Base-by-base conservation (phyloP, 1,140 invertebrate species). In the Carcinoscorpius rotundicauda region DNA sequence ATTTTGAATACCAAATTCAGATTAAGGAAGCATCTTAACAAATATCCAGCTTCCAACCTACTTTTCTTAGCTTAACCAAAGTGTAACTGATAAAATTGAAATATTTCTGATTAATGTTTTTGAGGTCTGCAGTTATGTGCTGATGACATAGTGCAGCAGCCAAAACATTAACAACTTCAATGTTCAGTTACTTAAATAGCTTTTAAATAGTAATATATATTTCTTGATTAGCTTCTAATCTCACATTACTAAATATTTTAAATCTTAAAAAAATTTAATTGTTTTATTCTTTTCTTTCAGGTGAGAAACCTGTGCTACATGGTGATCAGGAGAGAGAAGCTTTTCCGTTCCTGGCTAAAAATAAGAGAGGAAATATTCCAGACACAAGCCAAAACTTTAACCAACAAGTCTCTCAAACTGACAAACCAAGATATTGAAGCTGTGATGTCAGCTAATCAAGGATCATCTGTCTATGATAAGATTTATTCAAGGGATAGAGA, bases 251-350 rank as follows among this genome's bases (percentile, higher is more conserved):
- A 29, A 29, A 29, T 29, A 29, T 2, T 29, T 29, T 29, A 29
- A 29, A 29, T 29, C 29, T 29, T 29, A 29, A 29, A 29, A 29
- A 1, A 1, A 1, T 29, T 29, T 29, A 29, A 29, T 29, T 29
- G 29, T 29, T 29, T 68, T 70, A 65, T 69, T 71, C 71, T 70
- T 66, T 66, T 76, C 77, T 49, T 29, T 29, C 71, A 85, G 83
- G 83, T 96, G 6, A 84, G 95, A 10, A 98, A 97, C 79, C 80
- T 98, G 51, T 97, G 93, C 76, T 98, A 98, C 75, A 97, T 98
- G 94, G 92, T 97, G 6, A 90, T 86, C 73, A 83, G 92, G 66
- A 79, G 94, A 62, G 94, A 98, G 76, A 97, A 97, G 75, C 80
- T 96, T 4, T 91, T 89, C 51, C 82, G 91, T 4, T 85, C 87